phyloP scores from a whole-genome alignment of 2,113 vertebrate genomes.

The Lepus europaeus region DNA sequence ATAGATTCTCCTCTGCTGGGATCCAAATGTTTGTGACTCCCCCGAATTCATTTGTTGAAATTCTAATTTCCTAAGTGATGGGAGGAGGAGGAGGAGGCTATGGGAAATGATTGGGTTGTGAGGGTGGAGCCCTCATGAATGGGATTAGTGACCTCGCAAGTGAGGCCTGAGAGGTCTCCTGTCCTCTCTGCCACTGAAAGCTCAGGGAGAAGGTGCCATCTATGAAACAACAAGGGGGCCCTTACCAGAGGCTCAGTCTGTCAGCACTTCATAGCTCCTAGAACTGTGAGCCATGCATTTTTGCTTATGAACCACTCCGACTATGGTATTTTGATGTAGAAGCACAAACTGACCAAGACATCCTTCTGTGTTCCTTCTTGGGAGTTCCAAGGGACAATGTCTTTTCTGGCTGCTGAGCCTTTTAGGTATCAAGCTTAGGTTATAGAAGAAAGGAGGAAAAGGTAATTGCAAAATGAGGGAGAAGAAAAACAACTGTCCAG shows the following conservation, averaged over 20 bases:
- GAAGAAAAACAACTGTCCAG: not conserved
- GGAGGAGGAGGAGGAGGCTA: not conserved
- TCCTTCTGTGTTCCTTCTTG: not conserved
- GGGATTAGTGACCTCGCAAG: not conserved
- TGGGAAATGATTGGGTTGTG: not conserved
- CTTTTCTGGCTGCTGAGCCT: not conserved
- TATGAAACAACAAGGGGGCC: not conserved
- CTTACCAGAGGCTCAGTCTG: not conserved
- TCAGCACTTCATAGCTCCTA: not conserved
- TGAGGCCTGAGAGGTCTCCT: not conserved
- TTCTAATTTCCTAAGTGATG: not conserved
- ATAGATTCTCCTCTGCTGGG: not conserved
- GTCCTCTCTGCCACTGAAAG: not conserved
- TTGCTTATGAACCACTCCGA: not conserved
- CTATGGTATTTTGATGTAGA: not conserved
- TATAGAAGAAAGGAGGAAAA: conserved; percentile 2
- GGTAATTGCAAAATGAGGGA: not conserved
- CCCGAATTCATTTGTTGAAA: not conserved
- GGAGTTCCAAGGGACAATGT: not conserved
- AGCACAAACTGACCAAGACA: not conserved
- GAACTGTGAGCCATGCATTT: not conserved
- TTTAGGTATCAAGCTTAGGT: not conserved
- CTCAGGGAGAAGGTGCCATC: not conserved
- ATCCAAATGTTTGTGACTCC: not conserved
- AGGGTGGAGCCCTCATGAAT: not conserved